Conservation (phyloP, 2,113 vertebrate species). For the Phainopepla nitens region DNA sequence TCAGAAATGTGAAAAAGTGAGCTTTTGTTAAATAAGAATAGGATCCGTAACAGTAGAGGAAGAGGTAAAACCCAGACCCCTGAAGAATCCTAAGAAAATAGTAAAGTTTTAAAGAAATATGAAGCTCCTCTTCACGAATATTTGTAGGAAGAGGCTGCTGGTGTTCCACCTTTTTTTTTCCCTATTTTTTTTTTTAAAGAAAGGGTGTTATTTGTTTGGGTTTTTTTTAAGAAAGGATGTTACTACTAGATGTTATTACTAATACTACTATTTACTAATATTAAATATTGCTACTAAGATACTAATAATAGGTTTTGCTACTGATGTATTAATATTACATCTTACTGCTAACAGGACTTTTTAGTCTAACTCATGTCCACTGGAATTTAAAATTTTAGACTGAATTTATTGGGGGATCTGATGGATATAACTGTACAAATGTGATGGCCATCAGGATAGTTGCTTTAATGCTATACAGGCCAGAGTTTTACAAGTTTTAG, state of each 20-base stretch:
- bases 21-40: background rate
- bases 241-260: background rate
- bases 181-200: background rate
- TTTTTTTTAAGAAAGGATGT: background rate
- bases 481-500: background rate
- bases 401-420: background rate
- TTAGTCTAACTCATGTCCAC: background rate
- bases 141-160: background rate
- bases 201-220: too few relatives aligned
- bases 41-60: background rate
- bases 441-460: background rate
- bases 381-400: background rate
- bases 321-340: background rate
- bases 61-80: background rate
- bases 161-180: background rate
- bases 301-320: background rate
- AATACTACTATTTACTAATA: background rate
- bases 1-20: background rate
- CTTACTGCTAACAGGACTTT: background rate
- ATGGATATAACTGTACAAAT: background rate
- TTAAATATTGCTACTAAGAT: background rate
- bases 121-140: background rate
- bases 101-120: background rate
- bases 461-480: background rate
- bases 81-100: background rate